Evolutionary conservation across 2,113 vertebrate species (phyloP), one percentile per base, ranked within the genome.

Genomic region (Capreolus pygargus): DNA sequence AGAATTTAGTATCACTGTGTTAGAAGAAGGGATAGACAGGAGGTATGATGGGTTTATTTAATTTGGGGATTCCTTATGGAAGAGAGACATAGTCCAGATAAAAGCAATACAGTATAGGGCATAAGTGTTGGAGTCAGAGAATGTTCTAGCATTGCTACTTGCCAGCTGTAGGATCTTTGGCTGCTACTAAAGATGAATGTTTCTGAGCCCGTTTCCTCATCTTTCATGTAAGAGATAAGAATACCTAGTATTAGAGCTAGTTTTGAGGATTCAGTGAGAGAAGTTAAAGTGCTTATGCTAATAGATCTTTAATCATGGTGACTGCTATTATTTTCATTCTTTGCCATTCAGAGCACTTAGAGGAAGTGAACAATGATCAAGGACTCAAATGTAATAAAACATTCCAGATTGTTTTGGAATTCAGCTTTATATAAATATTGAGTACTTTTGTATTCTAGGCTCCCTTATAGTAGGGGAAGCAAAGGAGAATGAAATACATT

Each of bases 371-470:
- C 89, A 25, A 3, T 58, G n/a, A 86, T 81, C 45, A 94, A 67
- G 43, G 30, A 90, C 52, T 78, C 78, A 92, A 14, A 81, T 70
- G 55, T n/a, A 60, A 93, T 76, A 83, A 87, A 82, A 76, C 74
- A 9, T 90, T 96, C n/a, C 28, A 70, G 76, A 74, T 90, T 43
- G 30, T 96, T 94, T 76, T 90, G 55, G 16, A 67, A 87, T 94
- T 43, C 10, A 86, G 39, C 16, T 76, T 90, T 94, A 52, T n/a
- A 54, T 55, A 89, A 81, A 85, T 89, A 55, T 45, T 52, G 28
- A 93, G 45, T 76, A 25, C 45, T 13, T 81, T 89, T 85, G 55
- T 74, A 52, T 79, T 89, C 11, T 92, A 58, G 79, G 10, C 47
- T 92, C 52, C 92, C 7, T 86, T 54, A 47, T 28, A 70, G 0